A percentile compares a stretch with the other conserved stretches of the same genome.
Conservation (phyloP, 2,113 vertebrate genomes). For the Circaetus cinerascens region DNA sequence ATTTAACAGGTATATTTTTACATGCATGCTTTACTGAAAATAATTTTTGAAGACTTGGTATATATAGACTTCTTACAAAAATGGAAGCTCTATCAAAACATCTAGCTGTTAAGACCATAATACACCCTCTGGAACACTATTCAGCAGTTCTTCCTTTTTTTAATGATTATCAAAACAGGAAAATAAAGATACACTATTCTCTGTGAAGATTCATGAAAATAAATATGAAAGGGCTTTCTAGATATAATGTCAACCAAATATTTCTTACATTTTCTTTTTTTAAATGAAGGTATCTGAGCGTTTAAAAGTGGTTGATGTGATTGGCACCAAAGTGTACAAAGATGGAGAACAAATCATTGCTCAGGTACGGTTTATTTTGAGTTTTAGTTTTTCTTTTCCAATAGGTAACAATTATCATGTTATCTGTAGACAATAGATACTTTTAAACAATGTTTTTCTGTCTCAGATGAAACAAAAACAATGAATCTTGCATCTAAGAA, state of each 20-base stretch:
- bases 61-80: not conserved
- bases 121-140: not conserved
- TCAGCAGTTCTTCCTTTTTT: not conserved
- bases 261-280: not conserved
- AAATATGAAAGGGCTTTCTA: not conserved
- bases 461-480: not conserved
- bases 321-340: constrained; percentile 89
- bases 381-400: not conserved
- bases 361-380: constrained; percentile 81
- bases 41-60: not conserved
- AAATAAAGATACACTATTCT: not conserved
- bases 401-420: not conserved
- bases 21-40: not conserved
- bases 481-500: not conserved
- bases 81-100: not conserved
- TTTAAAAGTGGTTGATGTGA: constrained; percentile 97
- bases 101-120: not conserved
- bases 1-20: not conserved
- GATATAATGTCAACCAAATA: not conserved
- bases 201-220: not conserved
- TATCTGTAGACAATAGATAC: not conserved
- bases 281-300: constrained; percentile 88
- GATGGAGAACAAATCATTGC: constrained; percentile 95
- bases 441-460: not conserved
- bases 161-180: not conserved